These are phyloP conservation scores for Clarias pachynema DNA, from an alignment of 2,797 vertebrate genomes.

Conservation along the genomic window DNA sequence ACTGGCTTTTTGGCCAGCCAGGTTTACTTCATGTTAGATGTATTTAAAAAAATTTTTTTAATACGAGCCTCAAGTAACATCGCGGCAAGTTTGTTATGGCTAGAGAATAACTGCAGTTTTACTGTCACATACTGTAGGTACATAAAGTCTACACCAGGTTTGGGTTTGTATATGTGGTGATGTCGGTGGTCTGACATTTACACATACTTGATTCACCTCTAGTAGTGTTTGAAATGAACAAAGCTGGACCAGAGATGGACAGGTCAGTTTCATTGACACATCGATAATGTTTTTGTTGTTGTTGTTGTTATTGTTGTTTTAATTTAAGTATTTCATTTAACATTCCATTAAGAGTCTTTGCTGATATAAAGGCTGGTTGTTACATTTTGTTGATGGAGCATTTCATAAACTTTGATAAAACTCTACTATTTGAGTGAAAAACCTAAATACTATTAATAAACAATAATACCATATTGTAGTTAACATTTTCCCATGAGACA, in stretches of 20 bases:
- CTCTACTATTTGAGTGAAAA: neutral
- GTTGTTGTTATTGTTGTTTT: neutral
- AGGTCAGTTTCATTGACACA: neutral
- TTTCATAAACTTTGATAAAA: conserved; percentile 10
- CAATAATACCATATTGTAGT: neutral
- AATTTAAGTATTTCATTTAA: neutral
- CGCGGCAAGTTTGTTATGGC: neutral
- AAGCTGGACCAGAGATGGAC: neutral
- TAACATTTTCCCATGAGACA: neutral
- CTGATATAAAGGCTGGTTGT: neutral
- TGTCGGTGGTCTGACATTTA: neutral
- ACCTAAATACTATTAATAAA: neutral
- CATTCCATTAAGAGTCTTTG: neutral
- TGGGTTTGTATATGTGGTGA: neutral
- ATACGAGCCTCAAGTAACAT: neutral
- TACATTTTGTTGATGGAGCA: conserved; percentile 19
- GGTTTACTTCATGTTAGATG: neutral
- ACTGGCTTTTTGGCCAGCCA: neutral
- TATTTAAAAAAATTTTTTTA: too few relatives aligned
- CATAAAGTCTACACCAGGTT: neutral
- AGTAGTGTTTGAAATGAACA: neutral
- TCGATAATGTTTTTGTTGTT: too few relatives aligned
- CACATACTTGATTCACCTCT: neutral
- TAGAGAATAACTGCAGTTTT: neutral
- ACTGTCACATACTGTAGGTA: neutral